Conservation (phyloP, 2,797 vertebrate species). For the Gallinago solitaria region DNA sequence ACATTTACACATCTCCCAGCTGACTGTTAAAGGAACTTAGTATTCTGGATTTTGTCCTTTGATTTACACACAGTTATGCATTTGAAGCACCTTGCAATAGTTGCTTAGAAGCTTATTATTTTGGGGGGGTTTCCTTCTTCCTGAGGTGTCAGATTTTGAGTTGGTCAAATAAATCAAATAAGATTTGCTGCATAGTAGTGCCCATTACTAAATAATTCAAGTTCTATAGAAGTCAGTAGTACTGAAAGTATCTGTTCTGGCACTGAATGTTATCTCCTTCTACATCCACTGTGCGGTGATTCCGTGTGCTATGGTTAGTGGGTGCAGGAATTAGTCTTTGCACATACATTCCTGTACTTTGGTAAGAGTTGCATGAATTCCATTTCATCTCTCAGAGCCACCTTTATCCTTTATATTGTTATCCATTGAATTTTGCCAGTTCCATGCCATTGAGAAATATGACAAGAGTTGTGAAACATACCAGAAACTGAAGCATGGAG, state of each 20-base stretch:
- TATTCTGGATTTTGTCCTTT: background rate
- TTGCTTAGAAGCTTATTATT: background rate
- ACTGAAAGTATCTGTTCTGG: background rate
- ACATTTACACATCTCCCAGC: background rate
- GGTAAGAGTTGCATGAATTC: background rate
- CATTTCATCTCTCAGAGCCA: background rate
- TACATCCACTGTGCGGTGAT: background rate
- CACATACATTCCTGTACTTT: background rate
- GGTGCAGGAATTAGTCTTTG: background rate
- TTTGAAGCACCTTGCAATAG: background rate
- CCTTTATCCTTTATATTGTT: background rate
- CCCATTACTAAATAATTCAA: background rate
- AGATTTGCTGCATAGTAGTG: background rate
- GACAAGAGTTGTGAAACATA: background rate
- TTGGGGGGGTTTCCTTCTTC: background rate
- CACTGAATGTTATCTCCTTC: background rate
- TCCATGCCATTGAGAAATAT: background rate
- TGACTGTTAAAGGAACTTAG: background rate
- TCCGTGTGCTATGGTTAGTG: background rate
- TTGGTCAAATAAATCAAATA: background rate
- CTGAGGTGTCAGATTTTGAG: background rate
- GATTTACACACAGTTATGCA: background rate
- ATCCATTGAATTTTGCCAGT: background rate
- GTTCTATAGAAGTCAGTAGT: background rate
- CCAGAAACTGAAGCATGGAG: background rate